Evolutionary conservation across 2,113 vertebrate genomes (phyloP).

Genomic region (Centrocercus urophasianus): DNA sequence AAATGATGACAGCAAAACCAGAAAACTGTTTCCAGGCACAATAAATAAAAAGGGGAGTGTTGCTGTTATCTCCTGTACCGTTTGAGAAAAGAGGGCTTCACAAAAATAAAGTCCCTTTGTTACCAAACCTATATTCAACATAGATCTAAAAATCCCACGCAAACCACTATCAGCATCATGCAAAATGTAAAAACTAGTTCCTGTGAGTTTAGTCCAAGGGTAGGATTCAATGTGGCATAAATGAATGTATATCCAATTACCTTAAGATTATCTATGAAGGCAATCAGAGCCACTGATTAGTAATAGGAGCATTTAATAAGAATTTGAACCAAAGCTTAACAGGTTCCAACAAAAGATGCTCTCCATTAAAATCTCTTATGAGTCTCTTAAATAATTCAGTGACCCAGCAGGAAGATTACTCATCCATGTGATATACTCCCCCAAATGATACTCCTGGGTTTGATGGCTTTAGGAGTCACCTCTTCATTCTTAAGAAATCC

Average conservation of each 20-base stretch:
- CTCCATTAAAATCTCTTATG: background rate
- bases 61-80: background rate
- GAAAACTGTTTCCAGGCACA: background rate
- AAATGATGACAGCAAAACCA: background rate
- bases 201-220: background rate
- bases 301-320: background rate
- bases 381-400: background rate
- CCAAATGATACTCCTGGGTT: background rate
- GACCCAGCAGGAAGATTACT: background rate
- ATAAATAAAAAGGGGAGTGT: background rate
- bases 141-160: rapidly evolving
- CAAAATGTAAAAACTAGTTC: background rate
- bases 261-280: background rate
- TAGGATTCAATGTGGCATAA: background rate
- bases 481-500: background rate
- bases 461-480: background rate
- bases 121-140: background rate
- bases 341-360: background rate
- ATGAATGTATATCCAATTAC: background rate
- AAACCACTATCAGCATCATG: background rate
- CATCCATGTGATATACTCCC: background rate
- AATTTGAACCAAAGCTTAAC: background rate
- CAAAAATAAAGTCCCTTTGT: background rate
- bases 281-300: background rate
- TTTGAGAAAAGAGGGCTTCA: background rate